These are phyloP conservation scores for Sericinus montela DNA, from an alignment of 2,888 invertebrate species.

Conservation along the genomic window DNA sequence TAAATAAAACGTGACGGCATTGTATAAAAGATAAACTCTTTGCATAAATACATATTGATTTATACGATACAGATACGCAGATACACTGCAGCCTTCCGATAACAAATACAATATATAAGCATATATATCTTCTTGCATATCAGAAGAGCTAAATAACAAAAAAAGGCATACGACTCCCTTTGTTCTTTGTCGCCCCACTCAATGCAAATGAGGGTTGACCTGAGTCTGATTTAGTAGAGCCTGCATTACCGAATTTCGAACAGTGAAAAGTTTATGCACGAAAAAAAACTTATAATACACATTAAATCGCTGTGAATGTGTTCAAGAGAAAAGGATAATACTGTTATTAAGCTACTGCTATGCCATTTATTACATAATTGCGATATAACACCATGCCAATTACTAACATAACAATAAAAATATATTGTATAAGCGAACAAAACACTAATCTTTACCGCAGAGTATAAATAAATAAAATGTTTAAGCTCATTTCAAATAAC, in stretches of 20 bases:
- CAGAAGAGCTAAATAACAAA: slow-evolving; percentile 18
- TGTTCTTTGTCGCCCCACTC: slow-evolving; percentile 74
- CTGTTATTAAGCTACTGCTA: too few species aligned
- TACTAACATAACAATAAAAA: too few species aligned
- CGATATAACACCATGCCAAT: too few species aligned
- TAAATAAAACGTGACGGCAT: slow-evolving; percentile 19
- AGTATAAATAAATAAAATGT: too few species aligned
- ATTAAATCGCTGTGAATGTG: too few species aligned
- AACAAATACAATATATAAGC: slow-evolving; percentile 25
- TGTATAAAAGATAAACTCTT: slow-evolving; percentile 20
- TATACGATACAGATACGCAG: slow-evolving; percentile 53
- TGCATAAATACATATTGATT: slow-evolving; percentile 34
- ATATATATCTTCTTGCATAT: slow-evolving; percentile 15
- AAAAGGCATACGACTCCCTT: slow-evolving; percentile 37
- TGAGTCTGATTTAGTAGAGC: slow-evolving; percentile 66
- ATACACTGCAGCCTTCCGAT: slow-evolving; percentile 18
- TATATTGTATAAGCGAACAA: too few species aligned
- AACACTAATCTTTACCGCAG: too few species aligned
- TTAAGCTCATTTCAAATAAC: too few species aligned
- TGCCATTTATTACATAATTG: too few species aligned
- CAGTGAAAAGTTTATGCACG: slow-evolving; percentile 27
- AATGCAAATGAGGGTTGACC: slow-evolving; percentile 64
- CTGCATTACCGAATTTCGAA: slow-evolving; percentile 56
- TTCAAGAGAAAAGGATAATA: too few species aligned
- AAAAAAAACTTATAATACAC: too few species aligned